Evolutionary conservation across 2,113 vertebrate species (phyloP), one percentile per base, ranked within the genome.

Genomic region (Microtus oregoni): DNA sequence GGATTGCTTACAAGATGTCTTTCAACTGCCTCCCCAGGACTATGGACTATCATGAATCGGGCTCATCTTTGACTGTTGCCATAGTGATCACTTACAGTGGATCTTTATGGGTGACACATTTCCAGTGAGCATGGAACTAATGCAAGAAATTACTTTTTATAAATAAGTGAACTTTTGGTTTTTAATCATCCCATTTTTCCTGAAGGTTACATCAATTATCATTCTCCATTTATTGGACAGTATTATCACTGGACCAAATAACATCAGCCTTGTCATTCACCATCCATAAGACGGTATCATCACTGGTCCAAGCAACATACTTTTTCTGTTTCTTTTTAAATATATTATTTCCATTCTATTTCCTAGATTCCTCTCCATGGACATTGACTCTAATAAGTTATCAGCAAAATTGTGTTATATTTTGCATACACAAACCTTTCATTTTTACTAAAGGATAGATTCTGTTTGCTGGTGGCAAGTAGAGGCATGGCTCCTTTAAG

Each of bases 141-240:
- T 47, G 22, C 12, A 61, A 75, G 32, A 38, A 30, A 55, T 50
- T n/a, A 7, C 22, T 58, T 88, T 77, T 89, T 63, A 7, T 50
- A 63, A 92, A 82, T 75, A 3, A n/a, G 12, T 44, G 32, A 3
- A 63, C 6, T 47, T 50, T 72, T 96, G 41, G 2, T 11, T 89
- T 96, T 94, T 88, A 3, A 32, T 76, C 38, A 58, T 63, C 4
- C 26, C 87, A 73, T 79, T 75, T 72, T 86, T 94, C n/a, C 52
- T 28, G 1, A 55, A 32, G 28, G 11, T 93, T 47, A 91, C 38
- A n/a, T 81, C 20, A 72, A 15, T 72, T 22, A 67, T 75, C 8
- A 65, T 3, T 50, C 24, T 89, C 55, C 15, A 30, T 83, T 81
- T 55, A 38, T 20, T 52, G 24, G 4, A 44, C 1, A 47, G 65